Evolutionary conservation across 2,113 vertebrate species (phyloP), one percentile per base, ranked within the genome.

Genomic region (Tenrec ecaudatus): DNA sequence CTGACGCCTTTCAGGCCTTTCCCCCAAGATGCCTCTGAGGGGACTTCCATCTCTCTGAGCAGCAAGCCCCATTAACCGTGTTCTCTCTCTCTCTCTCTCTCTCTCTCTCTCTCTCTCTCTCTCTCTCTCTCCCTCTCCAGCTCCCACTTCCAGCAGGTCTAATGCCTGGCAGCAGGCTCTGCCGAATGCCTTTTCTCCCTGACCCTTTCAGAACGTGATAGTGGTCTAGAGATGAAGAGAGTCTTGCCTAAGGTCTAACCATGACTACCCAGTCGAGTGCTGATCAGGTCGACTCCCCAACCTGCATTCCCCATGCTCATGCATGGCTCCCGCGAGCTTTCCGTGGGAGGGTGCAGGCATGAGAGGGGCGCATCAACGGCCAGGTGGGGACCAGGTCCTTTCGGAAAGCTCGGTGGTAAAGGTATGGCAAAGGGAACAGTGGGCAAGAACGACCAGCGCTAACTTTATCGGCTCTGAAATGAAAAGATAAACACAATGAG

Each of bases 301-400:
- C 6, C 33, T 73, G 19, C 12, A 12, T 8, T 17, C 16, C 14
- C 8, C 16, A 8, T 14, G 53, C 12, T 6, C 15, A 4, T 7
- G 1, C 0, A 0, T 0, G 20, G 36, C 23, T 43, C 40, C 2
- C 0, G 17, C 0, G 22, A 15, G 6, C 12, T 10, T 23, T 60
- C 20, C 38, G 4, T 3, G 27, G 33, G 9, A 17, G 0, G 14
- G 38, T 25, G 53, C 16, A 6, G 6, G 16, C 6, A 1, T 4
- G 1, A 19, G 43, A 7, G 16, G 33, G 31, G 43, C 12, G 16
- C 33, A 43, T 0, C 14, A 53, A 19, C 31, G 29, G 8, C 60
- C 33, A 25, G 69, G 27, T 2, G 38, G 53, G 53, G 66, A 27
- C 27, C 0, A 22, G 15, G 8, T 10, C 31, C 31, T 62, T 25